Base-by-base conservation (phyloP, 2,888 invertebrate species). In the Pediacus dermestoides region DNA sequence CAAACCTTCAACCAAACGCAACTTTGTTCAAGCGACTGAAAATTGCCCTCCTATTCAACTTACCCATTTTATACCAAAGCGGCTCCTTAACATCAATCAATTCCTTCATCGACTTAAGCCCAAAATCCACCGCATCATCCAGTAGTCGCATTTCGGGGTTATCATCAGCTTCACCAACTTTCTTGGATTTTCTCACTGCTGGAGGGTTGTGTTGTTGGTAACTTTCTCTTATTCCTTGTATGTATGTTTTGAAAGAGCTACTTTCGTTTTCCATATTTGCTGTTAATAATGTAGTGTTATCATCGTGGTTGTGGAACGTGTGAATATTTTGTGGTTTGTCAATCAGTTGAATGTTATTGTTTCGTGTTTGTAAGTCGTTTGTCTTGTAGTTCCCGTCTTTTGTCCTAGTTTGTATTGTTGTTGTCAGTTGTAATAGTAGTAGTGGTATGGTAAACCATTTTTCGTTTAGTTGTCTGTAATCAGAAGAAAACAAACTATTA, bases 121-220 rank as follows among this genome's bases (percentile, higher is more conserved):
- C 85, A 53, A 77, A 78, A 50, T 80, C 75, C 2, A 79, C 76
- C n/a, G 82, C 84, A 60, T 79, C 78, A 41, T 77, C 65, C n/a
- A n/a, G n/a, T n/a, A n/a, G n/a, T n/a, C n/a, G n/a, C n/a, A n/a
- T n/a, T n/a, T n/a, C n/a, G n/a, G n/a, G n/a, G n/a, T n/a, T n/a
- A n/a, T n/a, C n/a, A n/a, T 18, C 21, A 6, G 21, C 21, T 18
- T 18, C 21, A 6, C 21, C 6, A 6, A n/a, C 21, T 18, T 18
- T 18, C n/a, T 18, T 18, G 21, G n/a, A 18, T 18, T 18, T 18
- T 18, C n/a, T n/a, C n/a, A n/a, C n/a, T n/a, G n/a, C n/a, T n/a
- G n/a, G n/a, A n/a, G n/a, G n/a, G n/a, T n/a, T n/a, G n/a, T n/a
- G n/a, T n/a, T n/a, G n/a, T n/a, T n/a, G n/a, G n/a, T n/a, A n/a